Percentiles rank a stretch among this genome's conserved stretches.
These are phyloP conservation scores for Netelia melanura DNA, from an alignment of 2,888 invertebrate species.

Conservation along the genomic window DNA sequence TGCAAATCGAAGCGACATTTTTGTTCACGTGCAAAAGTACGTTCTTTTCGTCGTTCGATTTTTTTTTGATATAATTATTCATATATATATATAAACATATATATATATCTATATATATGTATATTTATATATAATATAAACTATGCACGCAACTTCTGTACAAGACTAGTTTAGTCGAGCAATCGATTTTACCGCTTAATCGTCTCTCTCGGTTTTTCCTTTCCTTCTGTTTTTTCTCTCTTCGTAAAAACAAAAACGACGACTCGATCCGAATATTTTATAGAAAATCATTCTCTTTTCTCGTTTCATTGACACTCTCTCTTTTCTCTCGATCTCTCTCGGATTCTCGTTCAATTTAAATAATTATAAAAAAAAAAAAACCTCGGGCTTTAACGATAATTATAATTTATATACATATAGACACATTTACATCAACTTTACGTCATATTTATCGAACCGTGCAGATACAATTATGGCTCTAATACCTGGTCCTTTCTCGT, in stretches of 20 bases:
- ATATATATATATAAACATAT: conserved; percentile 17
- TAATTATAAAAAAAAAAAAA: conserved; percentile 50
- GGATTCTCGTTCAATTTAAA: conserved; percentile 66
- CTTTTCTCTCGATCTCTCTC: conserved; percentile 19
- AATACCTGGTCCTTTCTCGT: conserved; percentile 52
- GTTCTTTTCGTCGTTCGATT: conserved; percentile 58
- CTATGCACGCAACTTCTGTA: conserved; percentile 82
- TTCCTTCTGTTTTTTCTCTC: conserved; percentile 40
- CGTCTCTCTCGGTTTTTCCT: conserved; percentile 39
- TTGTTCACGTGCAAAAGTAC: conserved; percentile 69
- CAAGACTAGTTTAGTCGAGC: conserved; percentile 84
- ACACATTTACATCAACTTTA: conserved; percentile 82
- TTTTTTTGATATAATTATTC: conserved; percentile 49
- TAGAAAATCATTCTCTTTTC: conserved; percentile 7
- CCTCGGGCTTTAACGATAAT: conserved; percentile 77
- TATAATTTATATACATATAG: conserved; percentile 84
- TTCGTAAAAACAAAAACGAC: conserved; percentile 27
- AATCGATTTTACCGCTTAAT: conserved; percentile 75
- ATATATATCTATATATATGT: conserved; percentile 67
- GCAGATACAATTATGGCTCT: conserved; percentile 52
- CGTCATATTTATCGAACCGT: conserved; percentile 68
- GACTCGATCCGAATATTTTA: neutral
- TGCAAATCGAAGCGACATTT: conserved; percentile 12
- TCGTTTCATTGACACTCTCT: conserved; percentile 13
- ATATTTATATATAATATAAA: conserved; percentile 71